Evolutionary conservation across 2,888 invertebrate species (phyloP).

Genomic region (Microctonus aethiopoides): DNA sequence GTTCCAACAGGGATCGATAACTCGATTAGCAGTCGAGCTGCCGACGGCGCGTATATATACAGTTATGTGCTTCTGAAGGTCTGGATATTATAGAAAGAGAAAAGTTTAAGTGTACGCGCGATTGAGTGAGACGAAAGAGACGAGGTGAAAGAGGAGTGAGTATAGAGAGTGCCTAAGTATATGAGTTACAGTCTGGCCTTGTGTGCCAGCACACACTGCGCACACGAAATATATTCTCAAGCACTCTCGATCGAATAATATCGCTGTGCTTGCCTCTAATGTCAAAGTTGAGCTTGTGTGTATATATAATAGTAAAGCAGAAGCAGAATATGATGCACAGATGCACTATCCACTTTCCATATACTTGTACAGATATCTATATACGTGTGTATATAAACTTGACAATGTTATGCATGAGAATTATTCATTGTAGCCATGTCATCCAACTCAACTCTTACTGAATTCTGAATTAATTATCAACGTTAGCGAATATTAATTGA

Average conservation of each 20-base stretch:
- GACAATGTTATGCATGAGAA: conserved; percentile 1
- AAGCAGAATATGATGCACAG: conserved; percentile 26
- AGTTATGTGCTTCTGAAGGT: conserved; percentile 33
- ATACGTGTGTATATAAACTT: neutral
- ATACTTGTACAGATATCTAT: too few relatives aligned
- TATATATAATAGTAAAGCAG: conserved; percentile 29
- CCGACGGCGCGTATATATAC: conserved; percentile 41
- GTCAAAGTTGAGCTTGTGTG: conserved; percentile 51
- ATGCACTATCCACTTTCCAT: conserved; percentile 15
- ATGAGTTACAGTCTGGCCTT: neutral
- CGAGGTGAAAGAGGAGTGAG: conserved; percentile 6
- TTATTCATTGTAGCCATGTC: neutral
- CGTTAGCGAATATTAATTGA: conserved; percentile 60
- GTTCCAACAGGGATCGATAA: conserved; percentile 52
- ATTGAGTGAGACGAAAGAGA: too few relatives aligned
- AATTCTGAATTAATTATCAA: conserved; percentile 58
- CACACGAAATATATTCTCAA: conserved; percentile 59
- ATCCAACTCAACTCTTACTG: neutral
- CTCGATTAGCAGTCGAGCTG: conserved; percentile 56
- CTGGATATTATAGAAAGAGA: conserved; percentile 14
- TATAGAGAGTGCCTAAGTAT: conserved; percentile 3
- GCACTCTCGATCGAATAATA: conserved; percentile 62
- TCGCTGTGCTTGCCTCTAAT: conserved; percentile 50
- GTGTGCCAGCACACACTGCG: conserved; percentile 42
- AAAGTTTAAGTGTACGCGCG: too few relatives aligned